These are phyloP conservation scores for Drosophila baimaii DNA, from an alignment of 1,140 invertebrate genomes.

Conservation along the genomic window DNA sequence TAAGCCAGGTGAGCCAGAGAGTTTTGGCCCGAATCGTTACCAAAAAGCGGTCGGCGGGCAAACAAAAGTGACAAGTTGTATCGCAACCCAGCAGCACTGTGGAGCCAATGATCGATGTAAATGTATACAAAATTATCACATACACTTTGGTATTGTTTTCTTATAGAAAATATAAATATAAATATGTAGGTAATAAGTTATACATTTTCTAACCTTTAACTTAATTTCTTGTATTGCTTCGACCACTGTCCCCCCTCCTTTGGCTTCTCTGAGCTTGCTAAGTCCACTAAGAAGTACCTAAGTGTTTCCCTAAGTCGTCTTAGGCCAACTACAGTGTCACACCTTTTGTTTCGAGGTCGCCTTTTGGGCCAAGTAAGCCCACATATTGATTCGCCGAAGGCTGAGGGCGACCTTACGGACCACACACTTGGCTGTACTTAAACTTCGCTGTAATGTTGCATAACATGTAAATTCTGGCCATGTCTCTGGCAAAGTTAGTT, in stretches of 20 bases:
- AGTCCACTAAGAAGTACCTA: constrained; percentile 33
- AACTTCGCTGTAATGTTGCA: constrained; percentile 55
- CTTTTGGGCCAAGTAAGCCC: constrained; percentile 13
- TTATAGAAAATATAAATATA: neutral
- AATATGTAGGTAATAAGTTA: neutral
- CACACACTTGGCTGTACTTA: constrained; percentile 47
- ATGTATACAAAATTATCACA: neutral
- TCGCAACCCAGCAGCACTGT: constrained; percentile 29
- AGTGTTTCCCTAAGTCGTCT: constrained; percentile 47
- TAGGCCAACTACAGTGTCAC: constrained; percentile 28
- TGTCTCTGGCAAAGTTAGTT: constrained; percentile 60
- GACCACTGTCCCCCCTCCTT: constrained; percentile 29
- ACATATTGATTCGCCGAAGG: constrained; percentile 39
- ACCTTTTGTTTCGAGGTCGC: constrained; percentile 4
- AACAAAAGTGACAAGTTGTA: constrained; percentile 65
- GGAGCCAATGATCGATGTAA: constrained; percentile 11
- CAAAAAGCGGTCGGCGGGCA: constrained; percentile 60
- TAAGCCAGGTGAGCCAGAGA: constrained; percentile 40
- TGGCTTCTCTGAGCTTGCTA: constrained; percentile 22
- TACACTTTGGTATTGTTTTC: neutral
- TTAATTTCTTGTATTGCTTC: neutral
- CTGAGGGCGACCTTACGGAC: constrained; percentile 41
- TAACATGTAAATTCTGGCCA: constrained; percentile 66
- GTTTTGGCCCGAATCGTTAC: constrained; percentile 60
- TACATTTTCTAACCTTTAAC: fast-evolving